Conservation (phyloP, 2,113 vertebrate species). For the Paracanthobrama guichenoti region DNA sequence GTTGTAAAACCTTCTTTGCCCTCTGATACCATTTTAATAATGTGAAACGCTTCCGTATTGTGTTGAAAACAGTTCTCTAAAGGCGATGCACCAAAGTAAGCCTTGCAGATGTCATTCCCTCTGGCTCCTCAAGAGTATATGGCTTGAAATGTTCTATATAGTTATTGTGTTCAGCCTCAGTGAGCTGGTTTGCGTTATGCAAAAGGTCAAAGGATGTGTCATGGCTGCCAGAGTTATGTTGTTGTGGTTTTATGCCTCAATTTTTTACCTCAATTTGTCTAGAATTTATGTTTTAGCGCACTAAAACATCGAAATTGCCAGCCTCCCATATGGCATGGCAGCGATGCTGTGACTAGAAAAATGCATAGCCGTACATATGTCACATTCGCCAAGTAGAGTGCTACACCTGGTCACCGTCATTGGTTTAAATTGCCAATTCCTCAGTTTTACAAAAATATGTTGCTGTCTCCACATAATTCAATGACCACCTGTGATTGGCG, state of each 20-base stretch:
- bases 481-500: conserved; percentile 3
- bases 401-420: background rate
- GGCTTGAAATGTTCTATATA: background rate
- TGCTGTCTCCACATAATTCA: background rate
- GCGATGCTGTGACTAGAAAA: background rate
- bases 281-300: background rate
- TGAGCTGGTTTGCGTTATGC: background rate
- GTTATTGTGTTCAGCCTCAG: background rate
- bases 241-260: background rate
- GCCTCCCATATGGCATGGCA: background rate
- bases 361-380: background rate
- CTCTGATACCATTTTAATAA: conserved; percentile 31
- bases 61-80: background rate
- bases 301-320: background rate
- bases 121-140: background rate
- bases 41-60: background rate
- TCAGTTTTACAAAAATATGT: background rate
- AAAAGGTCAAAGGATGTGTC: conserved; percentile 14
- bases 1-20: conserved; percentile 3
- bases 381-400: background rate
- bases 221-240: background rate
- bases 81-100: background rate
- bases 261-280: background rate
- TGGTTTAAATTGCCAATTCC: background rate
- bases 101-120: conserved; percentile 3